Conservation (phyloP, 1,140 invertebrate species). For the Plectus sambesii region DNA sequence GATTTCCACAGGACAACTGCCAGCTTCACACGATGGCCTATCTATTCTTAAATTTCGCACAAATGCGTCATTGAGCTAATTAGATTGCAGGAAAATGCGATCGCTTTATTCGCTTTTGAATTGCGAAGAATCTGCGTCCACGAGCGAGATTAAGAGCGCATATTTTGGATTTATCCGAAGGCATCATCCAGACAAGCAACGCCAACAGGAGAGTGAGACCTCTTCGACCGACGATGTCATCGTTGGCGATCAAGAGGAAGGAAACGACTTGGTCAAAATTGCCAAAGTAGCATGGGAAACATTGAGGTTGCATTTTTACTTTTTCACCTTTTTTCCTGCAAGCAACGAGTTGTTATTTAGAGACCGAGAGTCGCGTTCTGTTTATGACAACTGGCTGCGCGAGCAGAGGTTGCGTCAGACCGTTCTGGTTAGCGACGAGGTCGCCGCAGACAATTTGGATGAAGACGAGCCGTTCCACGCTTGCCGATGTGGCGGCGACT, state of each 20-base stretch:
- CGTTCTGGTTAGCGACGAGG: constrained; percentile 15
- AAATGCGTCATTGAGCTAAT: no score
- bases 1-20: no score
- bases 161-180: constrained; percentile 19
- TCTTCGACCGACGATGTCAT: no score
- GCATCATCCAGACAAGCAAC: constrained; percentile 20
- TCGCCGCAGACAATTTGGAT: constrained; percentile 8
- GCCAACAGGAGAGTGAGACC: constrained; percentile 1
- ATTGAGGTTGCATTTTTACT: constrained; percentile 7
- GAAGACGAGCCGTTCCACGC: constrained; percentile 13
- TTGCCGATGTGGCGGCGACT: constrained; percentile 21
- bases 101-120: no score
- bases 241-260: no score
- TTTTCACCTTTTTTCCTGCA: constrained; percentile 7
- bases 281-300: constrained; percentile 2
- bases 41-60: no score
- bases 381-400: constrained; percentile 21
- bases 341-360: constrained; percentile 1
- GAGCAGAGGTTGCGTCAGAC: constrained; percentile 19
- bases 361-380: neutral
- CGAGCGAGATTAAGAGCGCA: constrained; percentile 25
- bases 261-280: constrained; percentile 5
- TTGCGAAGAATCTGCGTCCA: no score
- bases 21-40: no score
- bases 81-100: no score